Conservation (phyloP, 92 coral and sea anemone species). For the Heteractis magnifica region DNA sequence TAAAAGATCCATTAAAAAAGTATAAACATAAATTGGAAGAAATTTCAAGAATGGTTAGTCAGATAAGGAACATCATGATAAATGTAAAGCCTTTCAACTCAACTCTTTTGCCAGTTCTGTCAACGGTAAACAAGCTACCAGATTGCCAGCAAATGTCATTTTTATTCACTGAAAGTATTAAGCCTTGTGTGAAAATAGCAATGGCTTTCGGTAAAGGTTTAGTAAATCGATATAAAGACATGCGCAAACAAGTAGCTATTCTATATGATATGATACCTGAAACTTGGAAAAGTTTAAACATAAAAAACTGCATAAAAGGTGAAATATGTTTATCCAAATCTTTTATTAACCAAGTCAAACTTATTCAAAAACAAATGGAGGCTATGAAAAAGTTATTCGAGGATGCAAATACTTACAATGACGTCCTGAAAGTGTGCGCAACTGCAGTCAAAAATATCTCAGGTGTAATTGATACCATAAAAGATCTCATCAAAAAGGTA, state of each 20-base stretch:
- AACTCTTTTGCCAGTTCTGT: constrained; percentile 74
- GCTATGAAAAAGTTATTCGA: constrained; percentile 48
- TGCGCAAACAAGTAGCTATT: constrained; percentile 64
- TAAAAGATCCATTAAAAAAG: constrained; percentile 71
- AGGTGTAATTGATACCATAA: constrained; percentile 57
- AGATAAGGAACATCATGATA: constrained; percentile 64
- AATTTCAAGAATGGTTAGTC: constrained; percentile 57
- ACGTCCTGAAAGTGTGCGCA: constrained; percentile 60
- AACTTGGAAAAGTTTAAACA: constrained; percentile 75
- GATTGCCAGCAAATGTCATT: constrained; percentile 65
- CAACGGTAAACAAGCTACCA: constrained; percentile 74
- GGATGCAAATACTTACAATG: constrained; percentile 67
- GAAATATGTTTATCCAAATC: constrained; percentile 74
- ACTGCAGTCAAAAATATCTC: constrained; percentile 60
- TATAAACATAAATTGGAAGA: constrained; percentile 64
- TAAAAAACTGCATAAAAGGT: constrained; percentile 80
- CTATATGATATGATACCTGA: constrained; percentile 80
- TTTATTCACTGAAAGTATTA: constrained; percentile 65
- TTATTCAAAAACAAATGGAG: constrained; percentile 60
- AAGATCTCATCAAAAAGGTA: constrained; percentile 60
- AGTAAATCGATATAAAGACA: constrained; percentile 62
- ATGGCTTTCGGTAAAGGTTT: constrained; percentile 60
- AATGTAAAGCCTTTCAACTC: constrained; percentile 82
- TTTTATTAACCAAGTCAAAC: constrained; percentile 84
- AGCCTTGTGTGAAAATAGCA: constrained; percentile 76